Evolutionary conservation across 2,888 invertebrate species (phyloP), one percentile per base, ranked within the genome.

Genomic region (Glaucopsyche alexis): DNA sequence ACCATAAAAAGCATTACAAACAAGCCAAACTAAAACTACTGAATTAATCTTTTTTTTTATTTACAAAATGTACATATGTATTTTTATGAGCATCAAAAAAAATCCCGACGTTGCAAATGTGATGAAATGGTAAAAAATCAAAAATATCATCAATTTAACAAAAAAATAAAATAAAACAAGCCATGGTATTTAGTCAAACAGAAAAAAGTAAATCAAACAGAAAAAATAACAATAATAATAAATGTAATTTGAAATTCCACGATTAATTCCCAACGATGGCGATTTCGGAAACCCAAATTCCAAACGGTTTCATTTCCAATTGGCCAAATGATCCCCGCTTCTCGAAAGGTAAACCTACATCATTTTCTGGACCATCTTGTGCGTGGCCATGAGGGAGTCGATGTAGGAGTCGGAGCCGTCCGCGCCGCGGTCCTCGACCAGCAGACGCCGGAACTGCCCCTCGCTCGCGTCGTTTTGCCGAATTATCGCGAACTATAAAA

Each of bases 361-460:
- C 79, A 91, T 80, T 75, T 86, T 86, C 82, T 88, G 88, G 83
- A 99, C 99, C 93, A 98, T 98, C 94, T 98, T 98, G 94, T 99
- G 99, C 94, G 98, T 96, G 87, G 98, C 97, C 94, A 99, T 98
- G 79, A 99, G 95, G 89, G 96, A 98, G 87, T 99, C 99, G 69
- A 99, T 97, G 90, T 99, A 99, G 79, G 97, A 97, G 14, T 96
- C 95, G 72, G 96, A 95, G 73, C 96, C 96, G 88, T 96, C 96
- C 66, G 94, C 88, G 42, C 96, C 96, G 78, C 96, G 95, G 92
- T 99, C 99, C 89, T 99, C 99, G 29, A 97, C 96, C 81, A 99
- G 94, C 93, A 97, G 96, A 86, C 97, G 96, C 81, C 97, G 96
- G 93, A 98, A 96, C 79, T 96, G 95, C 73, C 95, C 94, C 87